Evolutionary conservation across 2,888 invertebrate genomes (phyloP).

Genomic region (Dryobota labecula): DNA sequence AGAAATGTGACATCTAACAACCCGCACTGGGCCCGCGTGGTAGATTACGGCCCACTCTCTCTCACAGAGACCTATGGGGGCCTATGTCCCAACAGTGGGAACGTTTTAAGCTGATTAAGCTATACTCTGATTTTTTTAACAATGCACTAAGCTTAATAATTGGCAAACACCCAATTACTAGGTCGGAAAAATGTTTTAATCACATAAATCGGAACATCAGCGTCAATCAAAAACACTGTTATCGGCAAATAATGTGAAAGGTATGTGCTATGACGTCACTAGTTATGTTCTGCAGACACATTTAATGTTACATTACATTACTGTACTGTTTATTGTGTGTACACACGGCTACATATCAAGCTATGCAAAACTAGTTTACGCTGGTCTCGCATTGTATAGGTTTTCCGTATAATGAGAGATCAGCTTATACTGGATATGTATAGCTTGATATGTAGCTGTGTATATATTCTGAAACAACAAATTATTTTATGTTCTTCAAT

Average conservation of each 20-base stretch:
- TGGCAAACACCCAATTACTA: conserved; percentile 54
- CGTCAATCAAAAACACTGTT: conserved; percentile 38
- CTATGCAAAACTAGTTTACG: too few relatives aligned
- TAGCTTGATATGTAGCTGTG: too few relatives aligned
- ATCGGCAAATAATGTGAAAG: conserved; percentile 43
- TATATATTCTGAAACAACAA: conserved; percentile 5
- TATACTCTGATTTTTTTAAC: conserved; percentile 5
- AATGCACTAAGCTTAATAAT: conserved; percentile 29
- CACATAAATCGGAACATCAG: conserved; percentile 29
- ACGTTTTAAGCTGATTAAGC: background rate
- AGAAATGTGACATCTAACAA: background rate
- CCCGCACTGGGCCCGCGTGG: background rate
- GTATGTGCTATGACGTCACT: conserved; percentile 37
- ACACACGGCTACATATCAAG: too few relatives aligned
- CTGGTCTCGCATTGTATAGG: too few relatives aligned
- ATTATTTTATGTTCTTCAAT: conserved; percentile 11
- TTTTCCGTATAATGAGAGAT: too few relatives aligned
- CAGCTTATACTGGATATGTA: too few relatives aligned
- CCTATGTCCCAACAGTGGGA: background rate
- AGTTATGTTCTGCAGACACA: conserved; percentile 23
- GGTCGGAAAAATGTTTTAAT: conserved; percentile 42
- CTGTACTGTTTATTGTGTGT: conserved; percentile 10
- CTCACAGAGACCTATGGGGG: too few relatives aligned
- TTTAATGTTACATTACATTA: conserved; percentile 29
- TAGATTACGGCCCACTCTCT: background rate